Conservation (phyloP, 2,888 invertebrate genomes). For the Drosophila monieri region DNA sequence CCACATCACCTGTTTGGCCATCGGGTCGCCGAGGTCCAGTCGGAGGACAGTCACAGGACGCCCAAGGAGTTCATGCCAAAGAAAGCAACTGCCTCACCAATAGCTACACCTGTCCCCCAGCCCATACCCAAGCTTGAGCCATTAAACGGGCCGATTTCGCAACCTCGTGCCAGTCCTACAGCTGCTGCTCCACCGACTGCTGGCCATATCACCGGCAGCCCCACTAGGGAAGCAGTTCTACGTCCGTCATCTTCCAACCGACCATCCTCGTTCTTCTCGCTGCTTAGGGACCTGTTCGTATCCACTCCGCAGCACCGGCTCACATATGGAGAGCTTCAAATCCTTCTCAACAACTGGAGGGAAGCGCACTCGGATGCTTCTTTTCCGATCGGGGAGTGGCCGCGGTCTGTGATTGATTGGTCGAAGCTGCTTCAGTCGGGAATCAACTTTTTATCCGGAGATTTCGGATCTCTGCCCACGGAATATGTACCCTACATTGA, state of each 20-base stretch:
- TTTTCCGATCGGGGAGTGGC: slow-evolving; percentile 86
- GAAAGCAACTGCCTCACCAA: slow-evolving; percentile 20
- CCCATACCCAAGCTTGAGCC: slow-evolving; percentile 76
- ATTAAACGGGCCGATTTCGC: slow-evolving; percentile 33
- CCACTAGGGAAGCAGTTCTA: slow-evolving; percentile 75
- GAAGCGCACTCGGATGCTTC: slow-evolving; percentile 71
- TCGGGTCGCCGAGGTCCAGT: slow-evolving; percentile 51
- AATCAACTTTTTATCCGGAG: slow-evolving; percentile 92
- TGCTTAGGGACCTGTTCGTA: slow-evolving; percentile 94
- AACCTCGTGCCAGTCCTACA: slow-evolving; percentile 20
- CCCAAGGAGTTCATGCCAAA: slow-evolving; percentile 31
- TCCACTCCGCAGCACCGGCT: slow-evolving; percentile 93
- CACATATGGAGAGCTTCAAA: slow-evolving; percentile 90
- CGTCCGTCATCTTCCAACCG: slow-evolving; percentile 85
- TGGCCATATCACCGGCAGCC: slow-evolving; percentile 65
- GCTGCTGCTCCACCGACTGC: slow-evolving; percentile 15
- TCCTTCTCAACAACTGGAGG: slow-evolving; percentile 90
- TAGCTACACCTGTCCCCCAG: slow-evolving; percentile 1
- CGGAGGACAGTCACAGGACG: slow-evolving; percentile 45
- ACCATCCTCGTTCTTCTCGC: slow-evolving; percentile 91
- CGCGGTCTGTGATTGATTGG: slow-evolving; percentile 86
- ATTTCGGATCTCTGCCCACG: slow-evolving; percentile 91
- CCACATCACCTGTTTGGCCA: slow-evolving; percentile 66
- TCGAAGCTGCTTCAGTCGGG: slow-evolving; percentile 90
- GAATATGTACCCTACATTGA: slow-evolving; percentile 96